These are phyloP conservation scores for Heliconius nattereri DNA, from an alignment of 1,140 invertebrate species.

Conservation along the genomic window DNA sequence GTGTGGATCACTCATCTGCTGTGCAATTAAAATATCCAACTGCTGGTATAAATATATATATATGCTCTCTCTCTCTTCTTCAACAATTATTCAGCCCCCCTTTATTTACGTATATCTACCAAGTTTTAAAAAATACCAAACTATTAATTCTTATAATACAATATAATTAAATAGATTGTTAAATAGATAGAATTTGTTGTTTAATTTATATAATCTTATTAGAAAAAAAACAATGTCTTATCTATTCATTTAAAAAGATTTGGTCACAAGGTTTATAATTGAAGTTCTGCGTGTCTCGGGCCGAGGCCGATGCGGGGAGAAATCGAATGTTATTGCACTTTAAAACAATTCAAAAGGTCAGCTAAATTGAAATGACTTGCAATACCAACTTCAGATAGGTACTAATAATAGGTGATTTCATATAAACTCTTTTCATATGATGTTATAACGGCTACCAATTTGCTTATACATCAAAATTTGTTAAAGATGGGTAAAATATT, in stretches of 20 bases:
- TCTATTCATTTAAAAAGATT: background rate
- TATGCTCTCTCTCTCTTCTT: no score
- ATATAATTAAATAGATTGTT: background rate
- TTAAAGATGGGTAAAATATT: conserved; percentile 13
- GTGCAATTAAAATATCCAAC: no score
- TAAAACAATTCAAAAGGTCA: conserved; percentile 39
- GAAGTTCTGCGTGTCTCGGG: conserved; percentile 56
- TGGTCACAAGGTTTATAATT: conserved; percentile 43
- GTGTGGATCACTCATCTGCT: background rate
- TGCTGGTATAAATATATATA: no score
- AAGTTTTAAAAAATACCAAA: no score
- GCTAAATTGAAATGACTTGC: conserved; percentile 24
- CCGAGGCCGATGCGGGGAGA: conserved; percentile 71
- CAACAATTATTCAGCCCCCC: no score
- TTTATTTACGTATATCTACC: no score
- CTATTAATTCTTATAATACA: no score
- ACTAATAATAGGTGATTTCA: background rate
- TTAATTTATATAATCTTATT: background rate
- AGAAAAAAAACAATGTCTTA: background rate
- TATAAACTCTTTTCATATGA: background rate
- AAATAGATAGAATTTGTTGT: background rate
- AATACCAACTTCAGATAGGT: background rate
- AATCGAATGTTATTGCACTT: conserved; percentile 63
- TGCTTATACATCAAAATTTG: background rate
- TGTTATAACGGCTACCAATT: no score